Percentiles rank a stretch among this genome's conserved stretches.
Evolutionary conservation across 2,113 vertebrate species (phyloP).

Genomic region (Bambusicola thoracicus): DNA sequence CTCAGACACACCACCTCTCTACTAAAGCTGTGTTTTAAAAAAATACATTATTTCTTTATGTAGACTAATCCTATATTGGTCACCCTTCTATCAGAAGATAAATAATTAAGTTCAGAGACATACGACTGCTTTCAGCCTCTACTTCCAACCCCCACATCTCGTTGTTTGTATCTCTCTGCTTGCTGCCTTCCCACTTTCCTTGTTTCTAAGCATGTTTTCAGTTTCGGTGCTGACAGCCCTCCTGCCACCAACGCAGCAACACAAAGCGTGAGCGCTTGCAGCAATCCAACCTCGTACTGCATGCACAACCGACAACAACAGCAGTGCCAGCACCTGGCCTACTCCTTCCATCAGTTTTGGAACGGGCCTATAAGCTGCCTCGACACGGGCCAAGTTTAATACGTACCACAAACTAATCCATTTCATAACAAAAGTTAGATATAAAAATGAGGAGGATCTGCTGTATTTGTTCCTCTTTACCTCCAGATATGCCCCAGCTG

Average conservation of each 20-base stretch:
- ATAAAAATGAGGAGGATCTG: not conserved
- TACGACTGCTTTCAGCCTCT: not conserved
- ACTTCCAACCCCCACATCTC: not conserved
- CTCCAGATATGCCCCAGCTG: not conserved
- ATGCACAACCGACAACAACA: not conserved
- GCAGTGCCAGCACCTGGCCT: not conserved
- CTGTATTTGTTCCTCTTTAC: not conserved
- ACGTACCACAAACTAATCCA: not conserved
- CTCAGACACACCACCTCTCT: not conserved
- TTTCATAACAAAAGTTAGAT: not conserved
- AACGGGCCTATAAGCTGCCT: not conserved
- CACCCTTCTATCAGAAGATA: not conserved
- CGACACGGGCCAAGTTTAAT: not conserved
- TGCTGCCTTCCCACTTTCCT: not conserved
- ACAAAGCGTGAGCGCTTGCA: accelerated
- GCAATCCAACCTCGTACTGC: not conserved
- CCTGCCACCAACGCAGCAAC: not conserved
- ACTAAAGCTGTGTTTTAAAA: not conserved
- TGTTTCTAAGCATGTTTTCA: not conserved
- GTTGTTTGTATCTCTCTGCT: not conserved
- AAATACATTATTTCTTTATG: not conserved
- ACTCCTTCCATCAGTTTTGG: not conserved
- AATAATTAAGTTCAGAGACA: not conserved
- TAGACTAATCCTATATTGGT: not conserved
- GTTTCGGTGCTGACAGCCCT: not conserved